These are phyloP conservation scores for Dusona sp. DNA, from an alignment of 2,888 invertebrate genomes.

Conservation along the genomic window DNA sequence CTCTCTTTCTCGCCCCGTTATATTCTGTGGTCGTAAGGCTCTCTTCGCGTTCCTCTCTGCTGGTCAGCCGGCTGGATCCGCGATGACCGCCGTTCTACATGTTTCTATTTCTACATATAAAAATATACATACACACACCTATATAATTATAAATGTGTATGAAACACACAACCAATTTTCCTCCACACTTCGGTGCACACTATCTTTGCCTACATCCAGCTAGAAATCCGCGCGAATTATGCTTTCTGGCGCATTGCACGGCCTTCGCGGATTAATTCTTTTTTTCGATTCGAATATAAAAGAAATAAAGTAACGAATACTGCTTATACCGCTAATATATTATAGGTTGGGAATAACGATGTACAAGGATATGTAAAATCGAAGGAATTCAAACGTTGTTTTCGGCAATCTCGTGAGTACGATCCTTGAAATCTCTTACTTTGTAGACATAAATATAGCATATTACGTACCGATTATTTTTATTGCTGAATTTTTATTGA, in stretches of 20 bases:
- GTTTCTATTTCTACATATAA: slow-evolving; percentile 42
- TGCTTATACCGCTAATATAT: slow-evolving; percentile 26
- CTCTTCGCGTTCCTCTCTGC: slow-evolving; percentile 64
- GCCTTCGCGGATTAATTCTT: slow-evolving; percentile 61
- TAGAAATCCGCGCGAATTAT: slow-evolving; percentile 60
- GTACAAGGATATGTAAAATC: not conserved
- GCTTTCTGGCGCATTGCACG: slow-evolving; percentile 39
- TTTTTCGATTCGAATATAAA: slow-evolving; percentile 29
- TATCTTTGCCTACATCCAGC: slow-evolving; percentile 63
- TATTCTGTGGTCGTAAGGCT: slow-evolving; percentile 61
- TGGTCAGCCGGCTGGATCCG: slow-evolving; percentile 64
- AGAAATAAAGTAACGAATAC: slow-evolving; percentile 1
- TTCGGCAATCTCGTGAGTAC: not conserved
- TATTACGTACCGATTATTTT: slow-evolving; percentile 6
- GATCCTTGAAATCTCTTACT: slow-evolving; percentile 4
- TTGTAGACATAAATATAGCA: not conserved
- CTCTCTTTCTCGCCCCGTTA: slow-evolving; percentile 62
- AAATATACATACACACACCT: slow-evolving; percentile 4
- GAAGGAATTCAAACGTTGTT: not conserved
- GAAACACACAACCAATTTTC: slow-evolving; percentile 2
- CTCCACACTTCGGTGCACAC: slow-evolving; percentile 53
- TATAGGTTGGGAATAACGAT: slow-evolving; percentile 30
- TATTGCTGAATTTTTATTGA: slow-evolving; percentile 20
- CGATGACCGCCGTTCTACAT: slow-evolving; percentile 64
- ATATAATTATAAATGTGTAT: slow-evolving; percentile 1